A percentile compares a stretch with the other conserved stretches of the same genome.
phyloP scores from a whole-genome alignment of 2,888 invertebrate genomes.

The Dyspetes luteomarginatus region DNA sequence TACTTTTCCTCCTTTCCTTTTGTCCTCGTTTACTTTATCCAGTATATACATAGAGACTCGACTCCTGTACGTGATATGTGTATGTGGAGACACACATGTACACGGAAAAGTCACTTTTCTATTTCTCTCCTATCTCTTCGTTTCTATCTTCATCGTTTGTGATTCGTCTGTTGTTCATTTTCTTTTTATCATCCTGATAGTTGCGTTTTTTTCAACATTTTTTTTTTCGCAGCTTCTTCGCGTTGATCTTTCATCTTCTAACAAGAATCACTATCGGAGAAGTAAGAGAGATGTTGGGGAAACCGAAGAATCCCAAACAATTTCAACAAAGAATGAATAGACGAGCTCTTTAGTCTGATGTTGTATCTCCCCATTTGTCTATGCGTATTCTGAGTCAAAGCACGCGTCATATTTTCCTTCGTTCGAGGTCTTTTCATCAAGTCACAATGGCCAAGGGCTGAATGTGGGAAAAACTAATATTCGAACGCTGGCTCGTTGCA shows the following conservation, averaged over 20 bases:
- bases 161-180: slow-evolving; percentile 46
- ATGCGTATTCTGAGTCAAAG: too few relatives aligned
- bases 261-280: slow-evolving; percentile 12
- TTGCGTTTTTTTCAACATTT: not conserved
- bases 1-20: slow-evolving; percentile 30
- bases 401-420: too few relatives aligned
- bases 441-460: too few relatives aligned
- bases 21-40: slow-evolving; percentile 46
- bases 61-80: slow-evolving; percentile 18
- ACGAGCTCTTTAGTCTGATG: too few relatives aligned
- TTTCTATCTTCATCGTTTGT: slow-evolving; percentile 53
- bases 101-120: slow-evolving; percentile 37
- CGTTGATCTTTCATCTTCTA: not conserved
- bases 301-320: not conserved
- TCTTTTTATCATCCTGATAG: slow-evolving; percentile 33
- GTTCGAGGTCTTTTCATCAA: too few relatives aligned
- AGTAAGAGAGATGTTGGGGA: not conserved
- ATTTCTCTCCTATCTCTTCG: slow-evolving; percentile 53
- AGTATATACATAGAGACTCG: slow-evolving; percentile 32
- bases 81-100: slow-evolving; percentile 19
- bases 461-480: too few relatives aligned
- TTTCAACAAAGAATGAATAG: too few relatives aligned
- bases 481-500: too few relatives aligned
- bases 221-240: slow-evolving; percentile 17
- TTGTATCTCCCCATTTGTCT: too few relatives aligned